Evolutionary conservation across 2,888 invertebrate genomes (phyloP).

Genomic region (Argyresthia goedartella): DNA sequence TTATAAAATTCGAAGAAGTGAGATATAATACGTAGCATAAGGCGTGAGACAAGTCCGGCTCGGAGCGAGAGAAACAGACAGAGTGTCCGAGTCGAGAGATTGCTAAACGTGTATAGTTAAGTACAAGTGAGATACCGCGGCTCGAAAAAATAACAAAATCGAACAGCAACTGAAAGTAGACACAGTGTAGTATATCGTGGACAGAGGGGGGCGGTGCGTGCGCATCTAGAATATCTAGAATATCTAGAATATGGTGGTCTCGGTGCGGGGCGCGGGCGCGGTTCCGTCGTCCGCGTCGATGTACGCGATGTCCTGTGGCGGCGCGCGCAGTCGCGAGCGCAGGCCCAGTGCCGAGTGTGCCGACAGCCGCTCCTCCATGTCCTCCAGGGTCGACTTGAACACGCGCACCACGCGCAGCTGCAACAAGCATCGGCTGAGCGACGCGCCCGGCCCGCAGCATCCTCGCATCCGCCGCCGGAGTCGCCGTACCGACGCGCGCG

Average conservation of each 20-base stretch:
- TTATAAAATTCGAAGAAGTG: neutral
- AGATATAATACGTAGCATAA: neutral
- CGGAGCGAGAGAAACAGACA: neutral
- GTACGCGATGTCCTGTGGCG: constrained; percentile 86
- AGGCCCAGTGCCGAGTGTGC: constrained; percentile 97
- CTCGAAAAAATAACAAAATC: neutral
- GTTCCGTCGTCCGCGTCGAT: constrained; percentile 78
- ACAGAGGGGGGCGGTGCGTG: constrained; percentile 33
- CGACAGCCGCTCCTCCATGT: constrained; percentile 98
- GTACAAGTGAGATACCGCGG: neutral
- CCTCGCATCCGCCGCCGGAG: constrained; percentile 23
- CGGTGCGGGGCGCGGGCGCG: constrained; percentile 21
- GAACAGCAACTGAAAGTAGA: neutral
- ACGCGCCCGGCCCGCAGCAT: constrained; percentile 35
- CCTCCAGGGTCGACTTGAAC: constrained; percentile 99
- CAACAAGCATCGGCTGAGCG: constrained; percentile 74
- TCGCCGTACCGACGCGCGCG: constrained; percentile 7
- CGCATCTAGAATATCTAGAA: neutral
- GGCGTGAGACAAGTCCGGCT: no score
- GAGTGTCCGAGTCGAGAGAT: neutral
- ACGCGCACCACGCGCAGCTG: constrained; percentile 99
- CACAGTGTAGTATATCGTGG: constrained; percentile 31
- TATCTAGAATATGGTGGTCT: constrained; percentile 17
- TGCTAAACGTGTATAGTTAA: neutral
- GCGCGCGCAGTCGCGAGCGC: constrained; percentile 83